Evolutionary conservation across 2,888 invertebrate genomes (phyloP).

Genomic region (Dastarcus helophoroides): DNA sequence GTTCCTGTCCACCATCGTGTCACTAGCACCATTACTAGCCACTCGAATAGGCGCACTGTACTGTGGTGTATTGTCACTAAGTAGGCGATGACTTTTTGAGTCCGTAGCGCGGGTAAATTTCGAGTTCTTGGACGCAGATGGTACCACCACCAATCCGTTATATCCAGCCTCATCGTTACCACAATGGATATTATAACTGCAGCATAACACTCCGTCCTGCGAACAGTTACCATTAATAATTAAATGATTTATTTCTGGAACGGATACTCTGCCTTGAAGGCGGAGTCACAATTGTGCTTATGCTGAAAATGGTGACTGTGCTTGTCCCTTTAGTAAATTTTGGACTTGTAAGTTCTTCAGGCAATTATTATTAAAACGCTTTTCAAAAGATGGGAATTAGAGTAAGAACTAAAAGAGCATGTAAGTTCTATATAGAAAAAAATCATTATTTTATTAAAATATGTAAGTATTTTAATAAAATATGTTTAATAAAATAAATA

Average conservation of each 20-base stretch:
- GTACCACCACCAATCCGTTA: slow-evolving; percentile 34
- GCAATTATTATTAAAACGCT: no score
- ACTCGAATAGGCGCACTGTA: slow-evolving; percentile 31
- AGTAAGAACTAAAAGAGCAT: no score
- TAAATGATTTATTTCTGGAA: neutral
- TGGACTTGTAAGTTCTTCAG: no score
- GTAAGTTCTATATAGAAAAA: no score
- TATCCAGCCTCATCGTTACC: slow-evolving; percentile 32
- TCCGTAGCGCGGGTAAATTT: slow-evolving; percentile 6
- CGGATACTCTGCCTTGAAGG: no score
- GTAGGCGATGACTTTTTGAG: slow-evolving; percentile 3
- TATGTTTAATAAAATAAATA: no score
- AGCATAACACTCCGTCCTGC: slow-evolving; percentile 39
- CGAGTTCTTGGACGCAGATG: slow-evolving; percentile 18
- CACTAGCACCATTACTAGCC: slow-evolving; percentile 30
- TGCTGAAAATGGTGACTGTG: no score
- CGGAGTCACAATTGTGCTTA: no score
- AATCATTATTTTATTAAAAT: no score
- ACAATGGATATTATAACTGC: slow-evolving; percentile 39
- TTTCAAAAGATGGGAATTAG: no score
- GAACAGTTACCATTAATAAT: slow-evolving; percentile 18
- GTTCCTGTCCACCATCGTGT: slow-evolving; percentile 24
- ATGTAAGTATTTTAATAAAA: no score
- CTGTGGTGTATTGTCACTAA: slow-evolving; percentile 17
- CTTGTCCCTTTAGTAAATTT: no score